phyloP scores from a whole-genome alignment of 2,797 vertebrate species.

The Amphiprion clarkii region DNA sequence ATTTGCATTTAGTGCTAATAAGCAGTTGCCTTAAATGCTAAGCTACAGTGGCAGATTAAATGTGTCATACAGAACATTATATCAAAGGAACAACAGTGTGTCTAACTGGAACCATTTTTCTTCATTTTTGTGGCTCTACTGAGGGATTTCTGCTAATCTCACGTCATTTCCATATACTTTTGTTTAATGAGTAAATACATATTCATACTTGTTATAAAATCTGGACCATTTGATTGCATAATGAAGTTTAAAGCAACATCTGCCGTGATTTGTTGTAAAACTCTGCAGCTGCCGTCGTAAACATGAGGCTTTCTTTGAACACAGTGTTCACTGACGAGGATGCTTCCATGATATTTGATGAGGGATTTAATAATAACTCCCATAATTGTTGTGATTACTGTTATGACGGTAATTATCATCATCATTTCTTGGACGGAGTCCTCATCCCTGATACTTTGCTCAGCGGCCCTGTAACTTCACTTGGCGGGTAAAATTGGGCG shows the following conservation, averaged over 20 bases:
- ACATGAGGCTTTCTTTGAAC: constrained; percentile 4
- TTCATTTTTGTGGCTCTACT: not conserved
- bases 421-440: constrained; percentile 40
- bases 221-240: not conserved
- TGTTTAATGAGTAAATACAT: not conserved
- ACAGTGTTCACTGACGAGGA: not conserved
- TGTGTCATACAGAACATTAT: too few species aligned
- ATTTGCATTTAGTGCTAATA: not conserved
- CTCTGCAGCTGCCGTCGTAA: constrained; percentile 3
- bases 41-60: too few species aligned
- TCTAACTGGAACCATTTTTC: too few species aligned
- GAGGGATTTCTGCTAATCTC: not conserved
- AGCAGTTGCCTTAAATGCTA: not conserved
- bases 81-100: too few species aligned
- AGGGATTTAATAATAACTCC: constrained; percentile 51
- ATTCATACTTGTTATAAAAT: not conserved
- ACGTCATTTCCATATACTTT: not conserved
- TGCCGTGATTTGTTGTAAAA: constrained; percentile 5
- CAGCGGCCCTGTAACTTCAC: constrained; percentile 17
- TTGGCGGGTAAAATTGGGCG: not conserved
- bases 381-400: constrained; percentile 56
- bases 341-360: constrained; percentile 32
- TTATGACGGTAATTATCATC: constrained; percentile 57
- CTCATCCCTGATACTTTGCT: constrained; percentile 17
- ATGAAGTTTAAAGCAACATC: not conserved